Base-by-base conservation (phyloP, 2,888 invertebrate genomes). In the Eupithecia exiguata region DNA sequence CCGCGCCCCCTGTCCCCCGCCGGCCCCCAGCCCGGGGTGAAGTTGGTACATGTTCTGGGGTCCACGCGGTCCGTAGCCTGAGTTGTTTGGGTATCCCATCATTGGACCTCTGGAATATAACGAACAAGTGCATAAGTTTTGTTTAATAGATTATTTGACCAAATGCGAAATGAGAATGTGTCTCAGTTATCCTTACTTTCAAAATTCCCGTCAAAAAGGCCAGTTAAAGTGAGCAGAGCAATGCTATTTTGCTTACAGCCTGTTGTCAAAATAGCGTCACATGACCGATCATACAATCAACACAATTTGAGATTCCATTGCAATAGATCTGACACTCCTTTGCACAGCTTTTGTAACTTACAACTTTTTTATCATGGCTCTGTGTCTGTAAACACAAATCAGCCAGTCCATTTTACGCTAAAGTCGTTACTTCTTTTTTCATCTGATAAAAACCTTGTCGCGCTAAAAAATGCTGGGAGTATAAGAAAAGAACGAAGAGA, bases 71-170 rank as follows among this genome's bases (percentile, higher is more conserved):
- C 75, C 90, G 84, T 90, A 92, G 69, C 86, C 84, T 0, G 88
- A 79, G 65, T 76, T 76, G 49, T 87, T 85, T 12, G 84, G 80
- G 81, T 93, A 94, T 14, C 66, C 66, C 92, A 94, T 91, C 92
- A 93, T 91, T 10, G 91, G 91, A 1, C 91, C 91, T 68, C 93
- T 93, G 87, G 40, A 66, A 43, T 25, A 38, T 30, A 61, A 53
- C 21, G 49, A 53, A 53, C 10, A 53, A 21, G 9, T 2, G 21
- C 21, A 53, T 21, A 10, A 53, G n/a, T 53, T 53, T 53, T 53
- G n/a, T 53, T 53, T 53, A 21, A 53, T 53, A 2, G 2, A 7
- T 49, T 2, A 1, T 49, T 18, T 18, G 5, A 46, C 46, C 18
- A 18, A 46, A 46, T 46, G 18, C 16, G 5, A 43, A 43, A 43